phyloP scores from a whole-genome alignment of 2,113 vertebrate species.

The Cinclus cinclus region DNA sequence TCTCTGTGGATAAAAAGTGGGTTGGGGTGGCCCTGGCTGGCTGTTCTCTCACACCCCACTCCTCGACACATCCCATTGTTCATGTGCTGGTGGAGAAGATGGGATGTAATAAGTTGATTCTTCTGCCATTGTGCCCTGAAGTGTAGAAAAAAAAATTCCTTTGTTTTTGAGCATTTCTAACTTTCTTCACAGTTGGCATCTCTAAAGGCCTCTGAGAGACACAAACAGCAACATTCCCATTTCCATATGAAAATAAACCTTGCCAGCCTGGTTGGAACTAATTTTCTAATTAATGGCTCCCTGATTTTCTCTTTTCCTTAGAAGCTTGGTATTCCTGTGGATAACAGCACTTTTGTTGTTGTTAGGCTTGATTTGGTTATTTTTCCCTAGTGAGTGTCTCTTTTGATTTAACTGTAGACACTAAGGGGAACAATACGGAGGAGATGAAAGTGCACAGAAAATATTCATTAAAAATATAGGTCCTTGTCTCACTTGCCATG shows the following conservation, averaged over 20 bases:
- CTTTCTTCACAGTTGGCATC: not conserved
- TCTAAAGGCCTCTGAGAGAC: not conserved
- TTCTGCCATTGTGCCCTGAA: not conserved
- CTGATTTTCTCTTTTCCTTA: not conserved
- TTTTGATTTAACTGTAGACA: slow-evolving; percentile 8
- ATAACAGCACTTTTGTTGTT: not conserved
- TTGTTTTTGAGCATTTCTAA: not conserved
- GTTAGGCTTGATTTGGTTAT: not conserved
- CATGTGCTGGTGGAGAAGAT: not conserved
- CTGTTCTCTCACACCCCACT: not conserved
- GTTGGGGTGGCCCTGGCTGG: not conserved
- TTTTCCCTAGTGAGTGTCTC: not conserved
- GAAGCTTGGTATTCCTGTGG: not conserved
- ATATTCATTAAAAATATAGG: not conserved
- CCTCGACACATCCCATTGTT: not conserved
- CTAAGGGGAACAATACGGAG: not conserved
- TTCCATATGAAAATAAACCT: not conserved
- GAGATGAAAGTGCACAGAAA: not conserved
- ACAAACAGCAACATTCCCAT: not conserved
- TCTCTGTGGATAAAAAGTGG: not conserved
- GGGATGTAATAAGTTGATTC: not conserved
- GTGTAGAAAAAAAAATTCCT: not conserved
- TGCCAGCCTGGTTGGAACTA: not conserved
- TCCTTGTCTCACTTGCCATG: not conserved
- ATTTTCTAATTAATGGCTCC: slow-evolving; percentile 21